Base-by-base conservation (phyloP, 2,113 vertebrate genomes). In the Gymnobelideus leadbeateri region DNA sequence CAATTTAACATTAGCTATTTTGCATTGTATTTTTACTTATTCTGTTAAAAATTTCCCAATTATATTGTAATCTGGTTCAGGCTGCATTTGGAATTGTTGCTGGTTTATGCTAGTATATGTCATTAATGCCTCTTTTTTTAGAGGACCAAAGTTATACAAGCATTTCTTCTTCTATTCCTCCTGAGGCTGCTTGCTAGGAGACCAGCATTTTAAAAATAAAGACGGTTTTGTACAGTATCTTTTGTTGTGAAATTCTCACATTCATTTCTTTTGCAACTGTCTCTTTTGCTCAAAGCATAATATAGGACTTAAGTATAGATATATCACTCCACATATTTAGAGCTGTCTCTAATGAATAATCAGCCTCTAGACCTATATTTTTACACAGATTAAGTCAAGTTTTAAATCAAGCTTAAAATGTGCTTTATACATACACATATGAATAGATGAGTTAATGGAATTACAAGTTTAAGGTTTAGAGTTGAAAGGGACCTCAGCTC, bases 261-360 rank as follows among this genome's bases (percentile, higher is more conserved):
- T 68, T 37, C 46, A 9, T 51, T 93, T 49, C 4, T 25, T 94
- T 91, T 90, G 55, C 37, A 55, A 52, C 0, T 31, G 49, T 68
- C 9, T 0, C 5, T 51, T 51, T 28, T 90, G 2, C 25, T n/a
- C 8, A 28, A 10, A 61, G 11, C 0, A 5, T 47, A 51, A 2
- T 1, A 3, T 14, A 52, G 8, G 51, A 54, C 11, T 8, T 28
- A 91, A 46, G 24, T n/a, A 14, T 23, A 10, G 37, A 68, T n/a
- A 51, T 0, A 21, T 8, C 12, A 53, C 6, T 51, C 77, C 10
- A 19, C 3, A 4, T 28, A 0, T 10, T 46, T 28, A 31, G 16
- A 16, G 2, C 10, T 25, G n/a, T 49, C 46, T 37, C 14, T 0
- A 91, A 26, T 46, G 23, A 68, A 68, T 68, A 14, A 19, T 57